phyloP scores from a whole-genome alignment of 2,888 invertebrate species.

The Caenorhabditis sulstoni region DNA sequence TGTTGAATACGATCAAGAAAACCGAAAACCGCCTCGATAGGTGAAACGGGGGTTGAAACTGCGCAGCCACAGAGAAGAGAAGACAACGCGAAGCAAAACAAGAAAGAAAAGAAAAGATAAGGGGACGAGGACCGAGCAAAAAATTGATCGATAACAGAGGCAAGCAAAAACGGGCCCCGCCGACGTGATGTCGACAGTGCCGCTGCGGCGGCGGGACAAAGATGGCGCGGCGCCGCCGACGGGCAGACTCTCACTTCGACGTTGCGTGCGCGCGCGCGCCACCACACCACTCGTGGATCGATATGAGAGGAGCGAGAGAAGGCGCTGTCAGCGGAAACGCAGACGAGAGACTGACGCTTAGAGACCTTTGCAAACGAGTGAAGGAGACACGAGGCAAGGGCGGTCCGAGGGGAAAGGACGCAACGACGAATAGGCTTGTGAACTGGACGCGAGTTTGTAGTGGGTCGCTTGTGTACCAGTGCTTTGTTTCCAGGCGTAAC shows the following conservation, averaged over 20 bases:
- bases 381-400: constrained; percentile 21
- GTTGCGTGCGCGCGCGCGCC: constrained; percentile 9
- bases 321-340: neutral
- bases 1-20: neutral
- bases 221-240: constrained; percentile 36
- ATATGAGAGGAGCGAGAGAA: constrained; percentile 14
- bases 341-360: constrained; percentile 5
- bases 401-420: constrained; percentile 6
- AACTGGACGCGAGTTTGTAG: constrained; percentile 37
- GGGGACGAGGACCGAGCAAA: constrained; percentile 15
- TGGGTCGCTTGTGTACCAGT: constrained; percentile 18
- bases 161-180: neutral
- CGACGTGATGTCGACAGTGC: constrained; percentile 18
- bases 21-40: neutral
- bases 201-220: constrained; percentile 23
- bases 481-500: constrained; percentile 24
- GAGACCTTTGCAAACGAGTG: neutral
- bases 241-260: constrained; percentile 17
- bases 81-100: constrained; percentile 13
- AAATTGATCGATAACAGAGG: constrained; percentile 21
- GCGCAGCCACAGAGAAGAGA: neutral
- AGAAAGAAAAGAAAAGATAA: constrained; percentile 14
- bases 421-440: constrained; percentile 20
- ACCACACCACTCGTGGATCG: constrained; percentile 22
- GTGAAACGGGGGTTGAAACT: constrained; percentile 5